A percentile compares a stretch with the other conserved stretches of the same genome.
These are phyloP conservation scores for Nyctibius grandis DNA, from an alignment of 2,797 vertebrate species.

Conservation along the genomic window DNA sequence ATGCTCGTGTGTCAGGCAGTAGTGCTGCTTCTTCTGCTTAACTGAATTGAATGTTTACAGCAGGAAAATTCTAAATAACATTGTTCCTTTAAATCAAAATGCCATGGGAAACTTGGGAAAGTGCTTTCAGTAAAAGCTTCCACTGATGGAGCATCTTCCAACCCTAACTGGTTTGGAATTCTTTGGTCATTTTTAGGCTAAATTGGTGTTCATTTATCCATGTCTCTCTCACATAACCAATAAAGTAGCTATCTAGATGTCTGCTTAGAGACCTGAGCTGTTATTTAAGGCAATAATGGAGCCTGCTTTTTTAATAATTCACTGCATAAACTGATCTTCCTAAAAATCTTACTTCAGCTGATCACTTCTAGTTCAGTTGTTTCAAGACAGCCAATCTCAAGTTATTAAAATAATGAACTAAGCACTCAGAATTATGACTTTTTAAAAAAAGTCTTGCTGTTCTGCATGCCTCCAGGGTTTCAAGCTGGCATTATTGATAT, in stretches of 20 bases:
- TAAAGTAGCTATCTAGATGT: background rate
- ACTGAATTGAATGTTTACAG: background rate
- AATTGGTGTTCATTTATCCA: background rate
- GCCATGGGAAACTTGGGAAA: background rate
- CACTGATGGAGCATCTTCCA: background rate
- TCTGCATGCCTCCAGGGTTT: background rate
- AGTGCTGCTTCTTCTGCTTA: background rate
- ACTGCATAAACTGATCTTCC: background rate
- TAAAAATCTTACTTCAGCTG: background rate
- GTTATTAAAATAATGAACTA: background rate
- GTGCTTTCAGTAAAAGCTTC: background rate
- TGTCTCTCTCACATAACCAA: background rate
- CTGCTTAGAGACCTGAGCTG: background rate
- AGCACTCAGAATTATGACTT: background rate
- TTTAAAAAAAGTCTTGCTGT: rapidly evolving
- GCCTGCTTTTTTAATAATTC: background rate
- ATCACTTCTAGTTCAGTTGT: background rate
- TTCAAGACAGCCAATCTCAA: background rate
- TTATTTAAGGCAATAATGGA: background rate
- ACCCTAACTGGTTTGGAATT: background rate
- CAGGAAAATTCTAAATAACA: background rate
- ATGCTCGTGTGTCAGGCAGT: background rate
- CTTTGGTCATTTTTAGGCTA: background rate
- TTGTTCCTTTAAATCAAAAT: background rate
- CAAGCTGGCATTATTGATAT: background rate